Evolutionary conservation across 2,113 vertebrate species (phyloP), one percentile per base, ranked within the genome.

Genomic region (Dipodomys spectabilis): DNA sequence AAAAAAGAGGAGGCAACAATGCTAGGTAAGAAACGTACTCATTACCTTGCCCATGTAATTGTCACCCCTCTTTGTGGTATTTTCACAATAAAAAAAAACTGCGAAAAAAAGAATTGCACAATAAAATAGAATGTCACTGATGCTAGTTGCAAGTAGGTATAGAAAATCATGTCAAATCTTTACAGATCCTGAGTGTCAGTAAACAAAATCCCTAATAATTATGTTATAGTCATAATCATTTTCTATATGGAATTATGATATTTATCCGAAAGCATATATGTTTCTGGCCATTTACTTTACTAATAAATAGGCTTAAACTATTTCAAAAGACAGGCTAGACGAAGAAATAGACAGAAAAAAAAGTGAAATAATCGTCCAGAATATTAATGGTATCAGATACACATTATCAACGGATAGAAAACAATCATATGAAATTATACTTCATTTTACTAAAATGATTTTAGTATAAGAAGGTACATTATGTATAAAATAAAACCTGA

Each of bases 401-500:
- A 75, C 84, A 72, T 72, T 35, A 74, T 77, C 64, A 77, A 23
- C 5, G 80, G 8, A 18, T 80, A 9, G 57, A 92, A 30, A 74
- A 1, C 5, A 53, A 60, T 25, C 60, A 4, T 44, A 57, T 88
- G 23, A 15, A 74, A 72, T 65, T 82, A 78, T 60, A 75, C 60
- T n/a, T 82, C 35, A 72, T 32, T 78, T 89, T 28, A 68, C 2
- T 68, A 80, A 74, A 85, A 89, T 62, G 0, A 83, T 44, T 83
- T 67, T 79, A 82, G 78, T 79, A 67, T 77, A 39, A 82, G 25
- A 75, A 2, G 5, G 8, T 79, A 27, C 5, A 23, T 75, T 81
- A 72, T 88, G 11, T 28, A 44, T 89, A 69, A 82, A 92, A 71
- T 82, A 78, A 35, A 65, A 49, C 82, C 53, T 81, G 45, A 92